These are phyloP conservation scores for Anguilla obscura DNA, from an alignment of 2,797 vertebrate genomes.

Conservation along the genomic window DNA sequence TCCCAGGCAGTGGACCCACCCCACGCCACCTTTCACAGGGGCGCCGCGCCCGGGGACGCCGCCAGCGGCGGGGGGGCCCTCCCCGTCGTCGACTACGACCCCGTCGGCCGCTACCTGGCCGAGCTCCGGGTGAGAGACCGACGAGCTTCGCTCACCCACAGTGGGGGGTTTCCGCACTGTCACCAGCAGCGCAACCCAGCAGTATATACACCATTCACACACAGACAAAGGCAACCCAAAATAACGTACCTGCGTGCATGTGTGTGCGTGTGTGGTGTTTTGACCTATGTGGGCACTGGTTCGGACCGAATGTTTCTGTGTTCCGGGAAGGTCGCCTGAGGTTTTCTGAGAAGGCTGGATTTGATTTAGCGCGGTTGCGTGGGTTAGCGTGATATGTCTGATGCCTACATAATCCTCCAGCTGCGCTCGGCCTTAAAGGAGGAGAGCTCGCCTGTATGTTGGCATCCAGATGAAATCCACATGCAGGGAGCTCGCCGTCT, in stretches of 20 bases:
- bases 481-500: not conserved
- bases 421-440: not conserved
- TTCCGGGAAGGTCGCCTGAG: not conserved
- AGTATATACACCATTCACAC: not conserved
- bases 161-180: not conserved
- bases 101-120: slow-evolving; percentile 80
- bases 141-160: not conserved
- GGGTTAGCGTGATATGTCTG: not conserved
- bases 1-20: slow-evolving; percentile 80
- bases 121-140: slow-evolving; percentile 81
- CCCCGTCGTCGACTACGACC: slow-evolving; percentile 89
- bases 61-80: slow-evolving; percentile 58
- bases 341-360: not conserved
- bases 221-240: not conserved
- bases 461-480: not conserved
- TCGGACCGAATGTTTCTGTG: not conserved
- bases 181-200: not conserved
- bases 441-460: not conserved
- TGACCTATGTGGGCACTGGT: too few relatives aligned
- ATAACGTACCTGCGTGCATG: too few relatives aligned
- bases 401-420: not conserved
- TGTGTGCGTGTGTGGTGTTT: too few relatives aligned
- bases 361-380: not conserved
- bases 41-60: slow-evolving; percentile 49
- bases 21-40: slow-evolving; percentile 68